A percentile compares a stretch with the other conserved stretches of the same genome.
Evolutionary conservation across 2,797 vertebrate genomes (phyloP).

Genomic region (Myotis daubentonii): DNA sequence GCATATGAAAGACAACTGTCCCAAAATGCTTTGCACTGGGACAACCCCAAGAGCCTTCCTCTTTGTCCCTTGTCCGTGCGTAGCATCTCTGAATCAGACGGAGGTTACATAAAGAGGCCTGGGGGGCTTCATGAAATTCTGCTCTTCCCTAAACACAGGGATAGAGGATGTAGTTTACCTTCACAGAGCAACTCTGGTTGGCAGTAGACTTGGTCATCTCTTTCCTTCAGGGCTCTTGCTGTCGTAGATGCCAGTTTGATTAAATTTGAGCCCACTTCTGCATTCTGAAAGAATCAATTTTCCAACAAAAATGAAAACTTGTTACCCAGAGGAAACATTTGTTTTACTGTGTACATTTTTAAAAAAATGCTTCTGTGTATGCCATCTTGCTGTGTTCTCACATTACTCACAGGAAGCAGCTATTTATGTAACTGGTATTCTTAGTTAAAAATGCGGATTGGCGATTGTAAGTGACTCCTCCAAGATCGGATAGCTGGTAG

Average conservation of each 20-base stretch:
- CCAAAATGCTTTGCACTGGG: not conserved
- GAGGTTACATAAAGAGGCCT: not conserved
- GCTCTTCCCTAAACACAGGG: not conserved
- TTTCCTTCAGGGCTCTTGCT: constrained; percentile 89
- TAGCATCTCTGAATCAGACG: not conserved
- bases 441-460: not conserved
- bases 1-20: not conserved
- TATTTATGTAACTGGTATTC: not conserved
- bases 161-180: constrained; percentile 84
- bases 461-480: not conserved
- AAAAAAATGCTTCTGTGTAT: not conserved
- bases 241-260: constrained; percentile 87
- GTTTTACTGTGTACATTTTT: not conserved
- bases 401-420: not conserved
- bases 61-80: accelerated
- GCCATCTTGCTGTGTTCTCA: not conserved
- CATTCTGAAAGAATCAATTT: constrained; percentile 85
- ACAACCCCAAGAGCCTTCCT: not conserved
- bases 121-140: not conserved
- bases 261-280: constrained; percentile 87
- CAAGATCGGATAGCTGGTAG: not conserved
- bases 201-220: constrained; percentile 89
- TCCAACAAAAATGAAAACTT: not conserved
- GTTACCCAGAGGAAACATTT: not conserved
- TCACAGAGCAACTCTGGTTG: constrained; percentile 88